Base-by-base conservation (phyloP, 2,113 vertebrate genomes). In the Heteronetta atricapilla region DNA sequence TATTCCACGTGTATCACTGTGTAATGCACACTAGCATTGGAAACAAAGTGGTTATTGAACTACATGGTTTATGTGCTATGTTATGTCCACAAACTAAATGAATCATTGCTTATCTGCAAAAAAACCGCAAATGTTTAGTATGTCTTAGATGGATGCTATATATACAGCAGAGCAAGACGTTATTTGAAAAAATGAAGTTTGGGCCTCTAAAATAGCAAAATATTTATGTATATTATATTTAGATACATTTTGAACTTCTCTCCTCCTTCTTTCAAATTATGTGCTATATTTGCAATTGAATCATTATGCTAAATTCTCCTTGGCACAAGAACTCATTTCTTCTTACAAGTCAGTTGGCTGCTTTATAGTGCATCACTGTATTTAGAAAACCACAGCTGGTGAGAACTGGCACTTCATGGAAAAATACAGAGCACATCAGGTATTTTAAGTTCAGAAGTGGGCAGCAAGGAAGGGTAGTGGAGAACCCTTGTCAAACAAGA, bases 321-420 rank as follows among this genome's bases (percentile, higher is more conserved):
- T 94, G 93, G 93, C 83, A 82, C 66, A 68, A 20, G 73, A 93
- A 75, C 46, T 74, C 21, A 3, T 38, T 53, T 88, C 60, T 84
- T 86, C 60, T 88, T 86, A 86, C 73, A 95, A 96, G 82, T 84
- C 82, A 68, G n/a, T 89, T 93, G 88, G 80, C 83, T 93, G 92
- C 92, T 60, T 88, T 82, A 50, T 46, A 81, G 42, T 21, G 76
- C 62, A 75, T 92, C 48, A 56, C 83, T 84, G 46, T 68, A 60
- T 88, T 86, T 92, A 92, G 80, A 92, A 90, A 95, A 86, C 68
- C 88, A 88, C 89, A 94, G 89, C 91, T 95, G 85, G 67, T 74
- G 50, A 68, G 79, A 95, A 72, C 60, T 88, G 69, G 53, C 82
- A 82, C 38, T 26, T 69, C 73, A 34, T 2, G 31, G 76, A 86